Conservation (phyloP, 2,113 vertebrate genomes). For the Mustela lutreola region DNA sequence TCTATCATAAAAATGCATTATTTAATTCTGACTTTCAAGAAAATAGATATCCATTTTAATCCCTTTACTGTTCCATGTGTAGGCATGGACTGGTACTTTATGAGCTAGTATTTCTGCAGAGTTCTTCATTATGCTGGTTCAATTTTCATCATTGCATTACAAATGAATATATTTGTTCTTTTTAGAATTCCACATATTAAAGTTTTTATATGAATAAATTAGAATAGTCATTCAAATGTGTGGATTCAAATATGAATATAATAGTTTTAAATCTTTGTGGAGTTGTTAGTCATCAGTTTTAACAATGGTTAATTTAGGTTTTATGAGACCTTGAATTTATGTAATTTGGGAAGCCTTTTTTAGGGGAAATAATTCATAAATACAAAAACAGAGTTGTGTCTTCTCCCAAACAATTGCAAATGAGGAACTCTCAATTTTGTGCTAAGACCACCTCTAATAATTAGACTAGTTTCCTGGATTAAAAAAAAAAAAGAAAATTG, state of each 20-base stretch:
- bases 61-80: not conserved
- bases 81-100: not conserved
- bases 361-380: not conserved
- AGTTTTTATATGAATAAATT: not conserved
- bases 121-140: not conserved
- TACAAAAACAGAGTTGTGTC: not conserved
- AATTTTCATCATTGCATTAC: not conserved
- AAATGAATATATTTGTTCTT: not conserved
- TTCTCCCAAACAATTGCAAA: not conserved
- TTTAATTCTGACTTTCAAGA: not conserved
- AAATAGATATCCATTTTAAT: not conserved
- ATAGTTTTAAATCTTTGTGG: not conserved
- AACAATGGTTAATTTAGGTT: not conserved
- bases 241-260: not conserved
- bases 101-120: not conserved
- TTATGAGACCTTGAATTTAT: not conserved
- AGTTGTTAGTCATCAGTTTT: not conserved
- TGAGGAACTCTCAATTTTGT: not conserved
- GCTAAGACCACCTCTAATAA: not conserved
- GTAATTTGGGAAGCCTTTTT: not conserved
- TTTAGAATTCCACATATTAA: not conserved
- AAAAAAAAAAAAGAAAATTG: not conserved
- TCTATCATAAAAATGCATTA: not conserved
- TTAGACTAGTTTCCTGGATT: not conserved
- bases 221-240: not conserved